phyloP scores from a whole-genome alignment of 2,888 invertebrate genomes.

The Mesorhabditis sp. region DNA sequence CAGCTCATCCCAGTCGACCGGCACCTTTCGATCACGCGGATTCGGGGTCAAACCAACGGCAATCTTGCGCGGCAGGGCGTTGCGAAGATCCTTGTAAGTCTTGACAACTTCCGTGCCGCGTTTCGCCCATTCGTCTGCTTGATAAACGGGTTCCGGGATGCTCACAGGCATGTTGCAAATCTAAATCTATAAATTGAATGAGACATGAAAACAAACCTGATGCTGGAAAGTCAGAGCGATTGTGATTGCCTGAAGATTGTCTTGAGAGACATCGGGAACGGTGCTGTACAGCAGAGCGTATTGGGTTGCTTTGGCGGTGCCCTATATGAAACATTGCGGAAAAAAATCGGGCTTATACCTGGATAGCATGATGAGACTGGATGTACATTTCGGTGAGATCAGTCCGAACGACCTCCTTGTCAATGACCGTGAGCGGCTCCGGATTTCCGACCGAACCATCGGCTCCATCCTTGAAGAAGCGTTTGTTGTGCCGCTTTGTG shows the following conservation, averaged over 20 bases:
- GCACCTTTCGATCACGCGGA: not conserved
- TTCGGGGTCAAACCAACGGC: too few species aligned
- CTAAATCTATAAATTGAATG: not conserved
- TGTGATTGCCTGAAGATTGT: not conserved
- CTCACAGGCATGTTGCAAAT: not conserved
- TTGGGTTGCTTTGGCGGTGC: not conserved
- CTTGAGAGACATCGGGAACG: not conserved
- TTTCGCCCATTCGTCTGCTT: slow-evolving; percentile 4
- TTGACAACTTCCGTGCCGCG: not conserved
- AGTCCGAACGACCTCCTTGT: not conserved
- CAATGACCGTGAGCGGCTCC: not conserved
- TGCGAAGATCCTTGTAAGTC: not conserved
- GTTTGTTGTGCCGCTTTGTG: slow-evolving; percentile 1
- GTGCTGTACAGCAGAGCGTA: not conserved
- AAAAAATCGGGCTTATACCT: not conserved
- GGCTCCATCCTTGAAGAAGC: slow-evolving; percentile 1
- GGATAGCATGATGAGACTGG: slow-evolving; percentile 2
- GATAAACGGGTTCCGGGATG: not conserved
- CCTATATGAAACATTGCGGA: not conserved
- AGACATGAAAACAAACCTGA: not conserved
- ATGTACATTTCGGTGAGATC: not conserved
- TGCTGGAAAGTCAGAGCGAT: not conserved
- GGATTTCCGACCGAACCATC: slow-evolving; percentile 2
- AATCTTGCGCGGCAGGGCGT: too few species aligned
- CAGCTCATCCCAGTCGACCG: not conserved